A percentile compares a stretch with the other conserved stretches of the same genome.
Conservation (phyloP, 2,113 vertebrate genomes). For the Jacana jacana region DNA sequence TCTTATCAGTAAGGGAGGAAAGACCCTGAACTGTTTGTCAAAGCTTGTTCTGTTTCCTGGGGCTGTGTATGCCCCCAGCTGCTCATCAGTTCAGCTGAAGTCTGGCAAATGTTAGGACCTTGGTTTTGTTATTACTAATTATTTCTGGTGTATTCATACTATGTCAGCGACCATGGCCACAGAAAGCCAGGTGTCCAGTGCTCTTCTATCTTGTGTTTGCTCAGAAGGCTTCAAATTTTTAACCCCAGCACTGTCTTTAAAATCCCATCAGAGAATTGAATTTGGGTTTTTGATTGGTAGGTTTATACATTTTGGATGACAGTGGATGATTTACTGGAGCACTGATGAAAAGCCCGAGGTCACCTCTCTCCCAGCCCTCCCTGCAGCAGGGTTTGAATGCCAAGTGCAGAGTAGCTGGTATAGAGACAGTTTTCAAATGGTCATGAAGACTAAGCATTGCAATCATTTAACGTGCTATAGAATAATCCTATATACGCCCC, state of each 20-base stretch:
- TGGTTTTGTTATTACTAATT: background rate
- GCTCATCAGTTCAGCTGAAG: background rate
- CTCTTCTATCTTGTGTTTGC: background rate
- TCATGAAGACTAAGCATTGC: background rate
- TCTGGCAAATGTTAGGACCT: background rate
- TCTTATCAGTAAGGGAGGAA: background rate
- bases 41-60: background rate
- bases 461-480: background rate
- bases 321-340: background rate
- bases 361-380: background rate
- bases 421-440: background rate
- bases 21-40: background rate
- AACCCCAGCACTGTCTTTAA: background rate
- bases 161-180: background rate
- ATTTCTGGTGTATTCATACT: background rate
- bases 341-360: background rate
- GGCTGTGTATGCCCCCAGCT: background rate
- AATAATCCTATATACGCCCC: background rate
- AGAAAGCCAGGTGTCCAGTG: background rate
- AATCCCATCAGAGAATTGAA: background rate
- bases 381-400: background rate
- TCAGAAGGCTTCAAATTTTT: background rate
- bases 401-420: background rate
- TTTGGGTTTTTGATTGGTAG: background rate
- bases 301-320: background rate